Base-by-base conservation (phyloP, 2,888 invertebrate species). In the Cantharis lateralis region DNA sequence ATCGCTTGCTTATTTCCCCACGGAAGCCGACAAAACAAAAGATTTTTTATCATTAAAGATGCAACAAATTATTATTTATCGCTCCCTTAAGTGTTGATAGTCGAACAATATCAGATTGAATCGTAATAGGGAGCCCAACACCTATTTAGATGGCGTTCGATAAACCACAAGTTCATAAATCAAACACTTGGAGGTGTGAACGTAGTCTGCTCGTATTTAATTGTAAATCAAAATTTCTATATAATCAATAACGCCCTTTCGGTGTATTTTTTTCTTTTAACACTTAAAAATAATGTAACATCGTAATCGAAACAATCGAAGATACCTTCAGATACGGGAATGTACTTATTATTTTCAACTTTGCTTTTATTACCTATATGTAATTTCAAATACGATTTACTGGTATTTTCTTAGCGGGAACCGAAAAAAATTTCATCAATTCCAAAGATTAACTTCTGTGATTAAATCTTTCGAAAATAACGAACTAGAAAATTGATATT, bases 71-170 rank as follows among this genome's bases (percentile, higher is more conserved):
- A 82, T 85, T 85, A 86, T 86, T 87, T 86, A 86, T 86, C 78
- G 82, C 80, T 79, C 76, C 82, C 84, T 82, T 82, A 84, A 85
- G 84, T 86, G 85, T 82, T 85, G 85, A 85, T 85, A 84, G 84
- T 81, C 83, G 84, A 84, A 85, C 82, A 82, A 83, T 85, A 85
- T 85, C 86, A 83, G 80, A 79, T 80, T 77, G 81, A 84, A 84
- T 84, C 84, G 82, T 82, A 85, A 84, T 84, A 84, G 84, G 82
- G 81, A 81, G 83, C 81, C 83, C 76, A 83, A 84, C 85, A 84
- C 85, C 85, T 85, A 86, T 86, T 86, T 86, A 87, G 87, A 87
- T 87, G 82, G 85, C 83, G 85, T 82, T 80, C 79, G 86, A 87
- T 87, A 86, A 86, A 81, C 69, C 71, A 80, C 77, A 79, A 80